These are phyloP conservation scores for Microcebus griseorufus DNA, from an alignment of 2,113 vertebrate species.

Conservation along the genomic window DNA sequence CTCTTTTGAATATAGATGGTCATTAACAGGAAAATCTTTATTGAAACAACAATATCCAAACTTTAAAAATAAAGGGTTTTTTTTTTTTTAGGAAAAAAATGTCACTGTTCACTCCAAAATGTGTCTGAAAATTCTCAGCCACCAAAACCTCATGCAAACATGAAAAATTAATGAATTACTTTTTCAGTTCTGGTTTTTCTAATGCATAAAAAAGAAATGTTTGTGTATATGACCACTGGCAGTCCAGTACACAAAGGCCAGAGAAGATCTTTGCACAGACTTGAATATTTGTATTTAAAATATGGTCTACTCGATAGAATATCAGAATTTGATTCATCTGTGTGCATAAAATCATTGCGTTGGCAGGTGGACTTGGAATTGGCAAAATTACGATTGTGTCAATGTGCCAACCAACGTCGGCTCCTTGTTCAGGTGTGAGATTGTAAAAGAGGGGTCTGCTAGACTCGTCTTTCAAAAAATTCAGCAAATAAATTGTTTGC, in stretches of 20 bases:
- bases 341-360: neutral
- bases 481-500: conserved; percentile 63
- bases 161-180: neutral
- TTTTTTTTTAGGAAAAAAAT: neutral
- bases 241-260: neutral
- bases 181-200: neutral
- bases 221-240: neutral
- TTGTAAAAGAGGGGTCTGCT: neutral
- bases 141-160: neutral
- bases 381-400: conserved; percentile 12
- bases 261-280: neutral
- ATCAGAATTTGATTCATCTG: neutral
- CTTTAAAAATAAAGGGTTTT: neutral
- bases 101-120: neutral
- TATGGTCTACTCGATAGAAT: neutral
- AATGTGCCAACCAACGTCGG: neutral
- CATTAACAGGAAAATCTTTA: neutral
- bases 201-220: neutral
- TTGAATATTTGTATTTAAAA: neutral
- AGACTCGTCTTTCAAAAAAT: conserved; percentile 29
- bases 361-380: neutral
- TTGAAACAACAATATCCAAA: neutral
- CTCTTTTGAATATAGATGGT: neutral
- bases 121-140: neutral
- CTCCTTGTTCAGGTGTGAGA: neutral